Evolutionary conservation across 1,140 invertebrate species (phyloP), one percentile per base, ranked within the genome.

Genomic region (Matsumurasca onukii): DNA sequence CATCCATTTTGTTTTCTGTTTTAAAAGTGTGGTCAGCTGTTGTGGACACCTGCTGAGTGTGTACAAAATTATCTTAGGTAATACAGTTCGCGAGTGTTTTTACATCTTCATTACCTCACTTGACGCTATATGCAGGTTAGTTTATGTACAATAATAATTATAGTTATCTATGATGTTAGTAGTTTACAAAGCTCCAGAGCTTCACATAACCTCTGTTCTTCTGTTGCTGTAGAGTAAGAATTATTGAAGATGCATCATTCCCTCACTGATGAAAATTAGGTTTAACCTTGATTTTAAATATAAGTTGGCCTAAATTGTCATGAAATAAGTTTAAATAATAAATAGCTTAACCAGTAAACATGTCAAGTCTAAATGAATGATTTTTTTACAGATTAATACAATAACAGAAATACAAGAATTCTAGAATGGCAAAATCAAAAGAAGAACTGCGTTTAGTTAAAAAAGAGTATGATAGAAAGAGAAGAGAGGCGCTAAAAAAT

Each of bases 381-480:
- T 12, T n/a, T 13, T n/a, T n/a, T 55, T n/a, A 9, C 15, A n/a
- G 24, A n/a, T n/a, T 55, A 55, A n/a, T 12, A 55, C 9, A 55
- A 9, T 13, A 55, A n/a, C 12, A n/a, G 5, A 55, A 15, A 55
- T 12, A 55, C 22, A 9, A 9, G 12, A 9, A 15, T 55, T 55
- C 5, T 15, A 22, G 24, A 55, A 55, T 55, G 51, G 51, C 51
- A 13, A 55, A 55, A 22, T 13, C 51, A 22, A 55, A 55, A 22
- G 51, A 55, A 55, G 51, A 55, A 55, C 9, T 24, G 24, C 15
- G 24, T 9, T 22, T 9, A 22, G 5, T 9, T 9, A 55, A 55
- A 55, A 55, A 22, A 24, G 51, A 55, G 24, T 55, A 55, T 55
- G 51, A 55, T 55, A 55, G 22, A 55, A 55, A 55, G 24, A 15